Base-by-base conservation (phyloP, 2,797 vertebrate genomes). In the Galagoides demidoff region DNA sequence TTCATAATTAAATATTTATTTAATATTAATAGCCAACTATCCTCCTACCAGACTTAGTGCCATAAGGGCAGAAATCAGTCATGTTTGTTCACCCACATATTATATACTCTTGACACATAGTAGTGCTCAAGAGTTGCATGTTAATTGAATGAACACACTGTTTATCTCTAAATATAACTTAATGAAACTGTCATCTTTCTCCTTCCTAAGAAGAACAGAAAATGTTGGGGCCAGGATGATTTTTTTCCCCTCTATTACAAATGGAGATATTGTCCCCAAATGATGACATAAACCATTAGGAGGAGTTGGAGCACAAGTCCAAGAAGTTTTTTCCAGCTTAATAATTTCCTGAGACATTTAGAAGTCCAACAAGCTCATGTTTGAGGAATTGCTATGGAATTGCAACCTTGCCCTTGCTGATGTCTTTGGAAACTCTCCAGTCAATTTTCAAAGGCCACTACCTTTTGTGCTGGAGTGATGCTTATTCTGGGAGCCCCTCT, bases 381-480 rank as follows among this genome's bases (percentile, higher is more conserved):
- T 22, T 87, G 64, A 90, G 49, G 39, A 73, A 76, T 77, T 43
- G 34, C 61, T 37, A 12, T 66, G 31, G 55, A 78, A 95, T 91
- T 78, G 94, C 88, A 89, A 31, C 37, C 37, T 85, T 59, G 73
- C n/a, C 84, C 61, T 96, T 59, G 70, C 77, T 78, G 55, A 22
- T 89, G 34, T 68, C 90, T 96, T 94, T 94, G 87, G 91, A 95
- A 95, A 71, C 3, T 20, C 27, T 93, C 89, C 83, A 81, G 39
- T 27, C 55, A 20, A 11, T 66, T 96, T 91, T 79, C 83, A 79
- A 71, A 96, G 84, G 22, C 63, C 25, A n/a, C 39, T 43, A n/a
- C 19, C 11, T 52, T 83, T 52, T 57, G 31, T 29, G 12, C 37
- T 4, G 23, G 23, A 39, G 43, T 0, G 0, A 55, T 49, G 43